These are phyloP conservation scores for Caenorhabditis inopinata DNA, from an alignment of 1,140 invertebrate genomes.

Conservation along the genomic window DNA sequence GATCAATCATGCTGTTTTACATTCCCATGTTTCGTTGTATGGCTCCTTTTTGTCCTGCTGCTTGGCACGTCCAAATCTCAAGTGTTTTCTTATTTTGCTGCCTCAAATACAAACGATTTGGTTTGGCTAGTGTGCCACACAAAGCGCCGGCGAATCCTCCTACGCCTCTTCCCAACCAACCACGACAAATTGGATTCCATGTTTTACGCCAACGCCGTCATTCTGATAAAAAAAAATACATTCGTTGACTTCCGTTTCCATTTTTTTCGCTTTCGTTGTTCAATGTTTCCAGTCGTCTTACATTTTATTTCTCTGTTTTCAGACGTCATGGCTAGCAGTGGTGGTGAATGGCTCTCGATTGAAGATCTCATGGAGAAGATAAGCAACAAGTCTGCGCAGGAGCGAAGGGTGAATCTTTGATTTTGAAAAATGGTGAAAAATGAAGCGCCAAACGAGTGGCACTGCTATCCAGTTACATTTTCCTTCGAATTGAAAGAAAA, in stretches of 20 bases:
- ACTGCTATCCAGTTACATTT: conserved; percentile 25
- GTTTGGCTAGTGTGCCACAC: not conserved
- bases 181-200: conserved; percentile 13
- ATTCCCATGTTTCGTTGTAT: not conserved
- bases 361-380: conserved; percentile 15
- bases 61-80: not conserved
- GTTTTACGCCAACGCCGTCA: not conserved
- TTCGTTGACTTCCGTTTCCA: not conserved
- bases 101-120: conserved; percentile 23
- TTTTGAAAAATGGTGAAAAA: not conserved
- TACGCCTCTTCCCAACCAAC: not conserved
- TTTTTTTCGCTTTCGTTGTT: not conserved
- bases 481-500: not conserved
- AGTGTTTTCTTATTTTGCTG: not conserved
- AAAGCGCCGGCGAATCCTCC: not conserved
- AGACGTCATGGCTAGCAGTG: not conserved
- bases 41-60: not conserved
- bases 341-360: conserved; percentile 1
- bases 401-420: not conserved
- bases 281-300: not conserved
- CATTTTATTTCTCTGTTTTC: not conserved
- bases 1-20: not conserved
- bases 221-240: not conserved
- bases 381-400: not conserved
- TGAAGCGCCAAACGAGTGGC: not conserved